Evolutionary conservation across 2,797 vertebrate genomes (phyloP), one percentile per base, ranked within the genome.

Genomic region (Aulostomus chinensis): DNA sequence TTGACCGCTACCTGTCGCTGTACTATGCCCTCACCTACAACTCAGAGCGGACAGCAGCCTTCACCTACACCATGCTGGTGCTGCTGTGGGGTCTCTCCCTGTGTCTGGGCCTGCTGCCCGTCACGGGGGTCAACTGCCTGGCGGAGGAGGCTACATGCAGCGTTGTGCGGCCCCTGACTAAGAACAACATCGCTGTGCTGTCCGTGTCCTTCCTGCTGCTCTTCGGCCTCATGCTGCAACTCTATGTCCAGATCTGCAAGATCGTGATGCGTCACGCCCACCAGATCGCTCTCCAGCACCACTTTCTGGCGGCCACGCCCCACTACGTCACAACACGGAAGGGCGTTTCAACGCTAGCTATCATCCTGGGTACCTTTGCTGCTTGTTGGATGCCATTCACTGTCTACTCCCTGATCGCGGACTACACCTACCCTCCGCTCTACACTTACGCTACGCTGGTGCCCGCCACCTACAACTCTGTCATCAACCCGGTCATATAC

Each of bases 371-470:
- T 29, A 98, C 97, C 33, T 99, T 99, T 9, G 97, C 97, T 0
- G 96, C 97, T 51, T 99, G 97, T 88, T 99, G 97, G 97, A 98
- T 99, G 96, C 97, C 97, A 34, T 99, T 99, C 80, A 97, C 97
- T 0, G 94, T 99, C 69, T 99, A 99, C 87, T 96, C 95, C 1
- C 90, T 99, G 43, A 94, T 99, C 39, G 97, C 94, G 0, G 97
- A 99, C 87, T 97, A 96, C 81, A 98, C 95, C 29, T 99, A 98
- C 73, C 97, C 97, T 2, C 95, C 95, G 6, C 94, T 98, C 36
- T 99, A 99, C 78, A 99, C 96, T 40, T 99, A 99, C 7, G 97
- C 96, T 86, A 99, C 97, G 0, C 92, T 99, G 69, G 91, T 99
- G 82, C 97, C 97, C 0, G 97, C 97, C 83, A 98, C 97, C 57